Evolutionary conservation across 2,888 invertebrate species (phyloP).

Genomic region (Meiosimyza platycephala): DNA sequence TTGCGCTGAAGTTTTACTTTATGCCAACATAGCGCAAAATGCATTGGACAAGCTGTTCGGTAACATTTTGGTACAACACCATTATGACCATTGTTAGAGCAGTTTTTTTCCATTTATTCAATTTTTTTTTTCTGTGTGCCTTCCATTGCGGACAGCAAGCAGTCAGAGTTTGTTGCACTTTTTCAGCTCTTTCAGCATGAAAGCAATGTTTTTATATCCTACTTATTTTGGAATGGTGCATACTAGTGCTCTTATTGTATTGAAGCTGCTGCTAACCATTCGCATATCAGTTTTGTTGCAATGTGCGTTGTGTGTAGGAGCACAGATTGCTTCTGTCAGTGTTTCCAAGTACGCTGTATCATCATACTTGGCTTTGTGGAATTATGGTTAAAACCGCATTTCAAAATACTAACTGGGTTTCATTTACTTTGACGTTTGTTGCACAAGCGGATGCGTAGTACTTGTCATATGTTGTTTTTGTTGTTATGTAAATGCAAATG

Average conservation of each 20-base stretch:
- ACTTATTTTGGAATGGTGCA: neutral
- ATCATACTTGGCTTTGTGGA: conserved; percentile 24
- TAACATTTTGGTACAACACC: no score
- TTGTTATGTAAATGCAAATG: neutral
- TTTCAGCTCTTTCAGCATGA: conserved; percentile 1
- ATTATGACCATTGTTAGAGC: no score
- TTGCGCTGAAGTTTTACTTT: no score
- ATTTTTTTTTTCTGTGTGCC: neutral
- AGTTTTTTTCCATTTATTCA: neutral
- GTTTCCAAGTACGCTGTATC: neutral
- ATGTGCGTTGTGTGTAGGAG: conserved; percentile 1
- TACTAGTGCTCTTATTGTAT: neutral
- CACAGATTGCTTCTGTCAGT: conserved; percentile 18
- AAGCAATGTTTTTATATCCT: neutral
- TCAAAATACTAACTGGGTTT: conserved; percentile 4
- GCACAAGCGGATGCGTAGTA: neutral
- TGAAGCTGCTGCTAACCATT: neutral
- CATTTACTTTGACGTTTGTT: conserved; percentile 2
- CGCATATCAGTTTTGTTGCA: neutral
- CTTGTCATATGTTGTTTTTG: conserved; percentile 2
- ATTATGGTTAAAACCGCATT: conserved; percentile 23
- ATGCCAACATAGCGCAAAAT: no score
- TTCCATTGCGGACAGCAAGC: neutral
- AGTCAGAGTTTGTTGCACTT: conserved; percentile 14
- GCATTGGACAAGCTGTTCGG: no score